Base-by-base conservation (phyloP, 2,797 vertebrate species). In the Tiaroga cobitis region DNA sequence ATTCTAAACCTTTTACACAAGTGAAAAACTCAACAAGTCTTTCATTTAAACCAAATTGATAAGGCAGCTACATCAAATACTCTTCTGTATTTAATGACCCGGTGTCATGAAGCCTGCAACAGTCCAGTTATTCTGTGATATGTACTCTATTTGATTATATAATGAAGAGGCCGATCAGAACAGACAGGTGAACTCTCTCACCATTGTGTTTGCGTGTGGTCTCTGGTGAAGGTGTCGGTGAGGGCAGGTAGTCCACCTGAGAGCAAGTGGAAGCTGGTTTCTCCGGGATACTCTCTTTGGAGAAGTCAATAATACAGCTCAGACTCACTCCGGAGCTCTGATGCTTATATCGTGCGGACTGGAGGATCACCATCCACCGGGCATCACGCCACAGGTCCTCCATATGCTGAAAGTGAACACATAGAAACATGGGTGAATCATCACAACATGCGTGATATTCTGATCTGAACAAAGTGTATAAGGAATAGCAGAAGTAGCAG, bases 281-380 rank as follows among this genome's bases (percentile, higher is more conserved):
- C 70, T 96, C 95, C 0, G 83, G 61, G 26, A 93, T n/a, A 41
- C 89, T 87, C 34, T 96, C 95, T 1, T 90, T 89, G 0, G 95
- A 93, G 86, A 96, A 93, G 24, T 96, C 93, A 37, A 98, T 94
- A 73, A 98, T 96, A 92, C 96, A 96, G 3, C 92, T 90, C 68
- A 98, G 94, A 18, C 94, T 95, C 78, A 97, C 92, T 7, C 96
- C 96, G 9, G 96, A 95, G 0, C 94, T 94, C 2, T 96, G 95
- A 91, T 98, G 97, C 90, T 98, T 98, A 92, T 97, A 97, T 79
- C 97, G 96, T 24, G 97, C 97, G 0, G 96, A 96, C 89, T 98
- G 97, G 88, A 98, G 91, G 16, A 96, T 96, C 95, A 97, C 97
- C 88, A 98, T 97, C 97, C 97, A 98, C 75, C 97, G 94, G n/a